Conservation (phyloP, 2,113 vertebrate species). For the Colinus virginianus region DNA sequence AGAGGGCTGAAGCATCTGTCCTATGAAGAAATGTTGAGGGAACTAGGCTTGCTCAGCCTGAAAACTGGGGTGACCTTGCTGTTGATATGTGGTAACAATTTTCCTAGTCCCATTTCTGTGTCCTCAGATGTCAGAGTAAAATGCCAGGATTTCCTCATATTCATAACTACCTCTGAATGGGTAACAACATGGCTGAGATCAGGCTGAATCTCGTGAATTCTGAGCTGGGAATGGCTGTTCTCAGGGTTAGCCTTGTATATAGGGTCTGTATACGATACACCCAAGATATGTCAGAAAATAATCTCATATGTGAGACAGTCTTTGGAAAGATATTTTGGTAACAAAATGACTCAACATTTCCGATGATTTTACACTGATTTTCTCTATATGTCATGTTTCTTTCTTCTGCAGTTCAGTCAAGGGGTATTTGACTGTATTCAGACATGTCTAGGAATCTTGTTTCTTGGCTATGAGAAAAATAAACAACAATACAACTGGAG, state of each 20-base stretch:
- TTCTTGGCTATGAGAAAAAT: not conserved
- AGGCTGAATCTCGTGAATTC: not conserved
- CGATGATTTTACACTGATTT: not conserved
- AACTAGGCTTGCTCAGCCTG: not conserved
- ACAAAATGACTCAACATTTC: not conserved
- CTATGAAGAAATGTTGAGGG: not conserved
- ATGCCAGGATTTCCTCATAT: not conserved
- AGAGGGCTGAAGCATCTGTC: not conserved
- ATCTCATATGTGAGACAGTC: not conserved
- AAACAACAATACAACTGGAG: not conserved
- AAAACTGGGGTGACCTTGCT: not conserved
- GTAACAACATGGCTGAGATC: not conserved
- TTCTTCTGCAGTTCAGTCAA: not conserved
- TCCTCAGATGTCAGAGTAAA: not conserved
- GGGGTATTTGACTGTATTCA: not conserved
- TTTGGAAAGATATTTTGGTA: not conserved
- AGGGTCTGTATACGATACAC: fast-evolving
- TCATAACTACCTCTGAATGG: not conserved
- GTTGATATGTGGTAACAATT: not conserved
- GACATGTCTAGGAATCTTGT: not conserved
- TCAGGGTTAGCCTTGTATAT: not conserved
- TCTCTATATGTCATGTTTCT: not conserved
- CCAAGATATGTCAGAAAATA: not conserved
- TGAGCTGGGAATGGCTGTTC: not conserved
- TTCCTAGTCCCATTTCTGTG: not conserved